Evolutionary conservation across 2,888 invertebrate genomes (phyloP).

Genomic region (Lasioglossum zephyrum): DNA sequence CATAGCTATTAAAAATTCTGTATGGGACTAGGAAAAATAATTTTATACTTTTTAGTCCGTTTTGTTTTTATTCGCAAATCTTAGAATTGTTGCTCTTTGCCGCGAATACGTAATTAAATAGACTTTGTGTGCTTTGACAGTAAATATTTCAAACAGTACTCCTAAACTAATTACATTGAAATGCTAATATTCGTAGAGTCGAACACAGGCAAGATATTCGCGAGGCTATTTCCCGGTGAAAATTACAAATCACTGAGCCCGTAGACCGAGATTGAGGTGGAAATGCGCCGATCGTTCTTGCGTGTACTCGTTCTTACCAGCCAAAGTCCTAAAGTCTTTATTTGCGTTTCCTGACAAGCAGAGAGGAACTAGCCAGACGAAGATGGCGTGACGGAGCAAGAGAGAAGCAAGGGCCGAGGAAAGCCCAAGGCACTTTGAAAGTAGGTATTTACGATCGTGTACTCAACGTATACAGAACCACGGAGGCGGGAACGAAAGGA

Average conservation of each 20-base stretch:
- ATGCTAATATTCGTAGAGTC: neutral
- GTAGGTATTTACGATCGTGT: constrained; percentile 73
- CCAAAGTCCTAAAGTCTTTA: constrained; percentile 66
- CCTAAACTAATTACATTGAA: neutral
- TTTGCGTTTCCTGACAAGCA: constrained; percentile 67
- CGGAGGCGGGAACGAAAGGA: constrained; percentile 66
- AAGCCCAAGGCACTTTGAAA: constrained; percentile 64
- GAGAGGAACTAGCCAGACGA: constrained; percentile 14
- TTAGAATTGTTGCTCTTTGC: no score
- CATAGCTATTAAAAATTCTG: no score
- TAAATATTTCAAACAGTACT: no score
- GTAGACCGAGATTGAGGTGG: constrained; percentile 43
- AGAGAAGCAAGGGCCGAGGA: constrained; percentile 42
- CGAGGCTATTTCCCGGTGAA: neutral
- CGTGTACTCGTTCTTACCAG: constrained; percentile 48
- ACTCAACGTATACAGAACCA: constrained; percentile 63
- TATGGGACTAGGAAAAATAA: no score
- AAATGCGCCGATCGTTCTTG: constrained; percentile 59
- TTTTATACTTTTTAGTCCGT: no score
- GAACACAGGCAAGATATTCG: neutral
- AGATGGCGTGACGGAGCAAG: constrained; percentile 21
- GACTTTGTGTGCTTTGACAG: no score
- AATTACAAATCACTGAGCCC: constrained; percentile 49
- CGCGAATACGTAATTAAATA: no score
- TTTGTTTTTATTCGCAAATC: no score